Evolutionary conservation across 2,888 invertebrate genomes (phyloP).

Genomic region (Thera britannica): DNA sequence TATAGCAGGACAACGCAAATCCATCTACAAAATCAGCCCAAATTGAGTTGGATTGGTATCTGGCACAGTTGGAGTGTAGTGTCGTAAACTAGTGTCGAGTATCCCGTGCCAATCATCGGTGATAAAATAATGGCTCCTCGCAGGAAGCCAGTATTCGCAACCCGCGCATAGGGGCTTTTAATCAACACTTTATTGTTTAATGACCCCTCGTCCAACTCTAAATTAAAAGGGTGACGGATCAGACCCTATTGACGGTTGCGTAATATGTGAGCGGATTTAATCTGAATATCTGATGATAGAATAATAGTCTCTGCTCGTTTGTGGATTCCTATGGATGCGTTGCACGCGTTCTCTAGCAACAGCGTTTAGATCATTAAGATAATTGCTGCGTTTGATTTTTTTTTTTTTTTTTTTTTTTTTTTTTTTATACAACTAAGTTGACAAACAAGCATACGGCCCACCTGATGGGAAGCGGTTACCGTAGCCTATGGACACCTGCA

Average conservation of each 20-base stretch:
- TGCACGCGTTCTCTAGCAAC: constrained; percentile 6
- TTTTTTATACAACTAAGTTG: no score
- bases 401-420: no score
- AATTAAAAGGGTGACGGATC: constrained; percentile 84
- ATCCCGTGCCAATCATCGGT: constrained; percentile 79
- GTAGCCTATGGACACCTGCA: no score
- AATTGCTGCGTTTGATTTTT: constrained; percentile 19
- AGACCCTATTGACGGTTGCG: constrained; percentile 81
- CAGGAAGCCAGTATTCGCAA: constrained; percentile 82
- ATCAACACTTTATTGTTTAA: constrained; percentile 86
- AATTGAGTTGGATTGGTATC: constrained; percentile 38
- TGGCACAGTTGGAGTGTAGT: constrained; percentile 25
- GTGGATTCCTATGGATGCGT: constrained; percentile 22
- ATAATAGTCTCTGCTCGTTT: constrained; percentile 56
- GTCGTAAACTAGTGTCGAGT: constrained; percentile 43
- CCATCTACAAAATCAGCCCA: constrained; percentile 32
- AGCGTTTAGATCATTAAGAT: constrained; percentile 19
- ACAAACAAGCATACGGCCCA: no score
- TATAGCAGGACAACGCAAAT: constrained; percentile 6
- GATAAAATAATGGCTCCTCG: constrained; percentile 80
- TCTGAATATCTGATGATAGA: constrained; percentile 74
- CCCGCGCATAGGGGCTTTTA: constrained; percentile 84
- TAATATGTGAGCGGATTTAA: constrained; percentile 76
- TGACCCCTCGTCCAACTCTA: constrained; percentile 82
- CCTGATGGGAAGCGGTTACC: no score